Base-by-base conservation (phyloP, 2,113 vertebrate genomes). In the Oryzias celebensis region DNA sequence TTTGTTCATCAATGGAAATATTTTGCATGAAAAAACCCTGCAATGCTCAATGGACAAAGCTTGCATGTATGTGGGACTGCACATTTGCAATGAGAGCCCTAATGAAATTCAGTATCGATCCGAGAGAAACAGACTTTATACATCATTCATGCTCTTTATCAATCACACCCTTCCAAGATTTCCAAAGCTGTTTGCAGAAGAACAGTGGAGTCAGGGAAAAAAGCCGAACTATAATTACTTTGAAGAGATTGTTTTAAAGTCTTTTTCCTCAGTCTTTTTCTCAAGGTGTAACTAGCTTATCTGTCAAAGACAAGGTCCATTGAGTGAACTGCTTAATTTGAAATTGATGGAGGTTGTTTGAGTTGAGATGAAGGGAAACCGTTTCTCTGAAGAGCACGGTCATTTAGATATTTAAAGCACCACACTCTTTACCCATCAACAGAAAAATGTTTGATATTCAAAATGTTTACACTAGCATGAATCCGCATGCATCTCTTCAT, bases 81-180 rank as follows among this genome's bases (percentile, higher is more conserved):
- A 54, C 62, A 59, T 41, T 56, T 26, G 47, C 17, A 28, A 65
- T 61, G 73, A 75, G 75, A 70, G 72, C 81, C 80, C 69, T 88
- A 93, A 92, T 90, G 83, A 92, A 91, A 90, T 93, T 85, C 90
- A 87, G 73, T 92, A 93, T 90, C 66, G 93, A 94, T 91, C 85
- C 55, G 67, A 69, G 82, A 83, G 92, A 92, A 90, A 91, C 88
- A 92, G 90, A 89, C 91, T 90, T 93, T 89, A 92, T 93, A 91
- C 91, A 93, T 92, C 91, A 92, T 92, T 92, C 91, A 92, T 91
- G 88, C 77, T 91, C 86, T 86, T 90, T 88, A 85, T 94, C 93
- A 90, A 90, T 87, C 91, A 90, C 80, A 82, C 85, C 77, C 79
- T 74, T 84, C 82, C 76, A 83, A 84, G 85, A 86, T 91, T 89